Base-by-base conservation (phyloP, 2,113 vertebrate genomes). In the Rattus norvegicus region DNA sequence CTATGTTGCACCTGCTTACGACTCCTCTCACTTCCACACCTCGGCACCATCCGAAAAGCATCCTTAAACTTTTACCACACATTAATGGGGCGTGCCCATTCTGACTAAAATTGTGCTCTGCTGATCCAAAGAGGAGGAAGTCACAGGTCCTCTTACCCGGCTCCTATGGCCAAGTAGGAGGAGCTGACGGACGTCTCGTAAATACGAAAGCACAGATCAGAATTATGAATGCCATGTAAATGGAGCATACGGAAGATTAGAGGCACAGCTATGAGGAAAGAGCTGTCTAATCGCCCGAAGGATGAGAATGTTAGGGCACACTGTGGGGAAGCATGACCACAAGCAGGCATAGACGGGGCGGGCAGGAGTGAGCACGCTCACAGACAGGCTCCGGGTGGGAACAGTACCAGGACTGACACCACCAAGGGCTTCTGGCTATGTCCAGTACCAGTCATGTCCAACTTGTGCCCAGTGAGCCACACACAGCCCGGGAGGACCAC, bases 101-200 rank as follows among this genome's bases (percentile, higher is more conserved):
- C 92, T 73, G n/a, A 92, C 52, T 84, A 52, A 75, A 94, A 88
- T 16, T 90, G 91, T 92, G 47, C 33, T 88, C 73, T 69, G 16
- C 12, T 26, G 49, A 91, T n/a, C 30, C 59, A 92, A 88, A 33
- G 92, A 52, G 24, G 79, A 95, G 76, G 20, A 84, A 69, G 30
- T 30, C 69, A 65, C 16, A 54, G 11, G 70, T 89, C 36, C 88
- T 22, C 56, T 24, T 13, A 2, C 67, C 17, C 67, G 33, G 49
- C 33, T 14, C 30, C 83, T 52, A 47, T 0, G 22, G 39, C 39
- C 26, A 80, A 80, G 39, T 19, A 20, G 88, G 33, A 92, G 12
- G 8, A 56, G 67, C 54, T 56, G 22, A 69, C 20, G 59, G 83
- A 49, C 77, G 73, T 79, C 19, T 49, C 16, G 36, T 70, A 79